Evolutionary conservation across 2,888 invertebrate genomes (phyloP), one percentile per base, ranked within the genome.

Genomic region (Choreutis nemorana): DNA sequence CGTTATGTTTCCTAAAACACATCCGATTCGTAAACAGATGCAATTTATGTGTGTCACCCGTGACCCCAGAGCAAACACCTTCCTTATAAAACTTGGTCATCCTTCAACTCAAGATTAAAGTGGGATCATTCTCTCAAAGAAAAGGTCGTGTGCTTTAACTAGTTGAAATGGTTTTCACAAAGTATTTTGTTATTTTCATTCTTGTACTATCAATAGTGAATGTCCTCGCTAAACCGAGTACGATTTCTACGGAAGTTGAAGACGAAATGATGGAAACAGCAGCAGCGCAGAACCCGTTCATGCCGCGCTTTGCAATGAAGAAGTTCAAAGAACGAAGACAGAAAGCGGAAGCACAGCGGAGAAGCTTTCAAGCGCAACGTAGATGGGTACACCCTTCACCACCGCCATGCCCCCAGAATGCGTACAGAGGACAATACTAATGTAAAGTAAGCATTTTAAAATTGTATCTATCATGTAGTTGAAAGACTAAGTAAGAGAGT

Each of bases 1-100:
- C 73, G 75, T 71, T 75, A 71, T 42, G 48, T 53, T 77, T 72
- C 70, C 55, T 59, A 65, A 61, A 75, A 73, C 59, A 60, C 51
- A 52, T 50, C 44, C 39, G 44, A 43, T 51, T 37, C 45, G 63
- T 63, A 67, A 73, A 71, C 72, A 70, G 47, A 62, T 68, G 70
- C 65, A 72, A 50, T 49, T 45, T 35, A 62, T 64, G 58, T 75
- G 70, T 75, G 77, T 73, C 77, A 73, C 48, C 42, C 43, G 45
- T 24, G n/a, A n/a, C n/a, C n/a, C n/a, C n/a, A n/a, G n/a, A n/a
- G n/a, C n/a, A n/a, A n/a, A n/a, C n/a, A n/a, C n/a, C n/a, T n/a
- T n/a, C n/a, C n/a, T n/a, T n/a, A n/a, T n/a, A n/a, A n/a, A n/a
- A n/a, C n/a, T n/a, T n/a, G n/a, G n/a, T 30, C 26, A 20, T 21